phyloP scores from a whole-genome alignment of 2,113 vertebrate species.

The Ovibos moschatus region DNA sequence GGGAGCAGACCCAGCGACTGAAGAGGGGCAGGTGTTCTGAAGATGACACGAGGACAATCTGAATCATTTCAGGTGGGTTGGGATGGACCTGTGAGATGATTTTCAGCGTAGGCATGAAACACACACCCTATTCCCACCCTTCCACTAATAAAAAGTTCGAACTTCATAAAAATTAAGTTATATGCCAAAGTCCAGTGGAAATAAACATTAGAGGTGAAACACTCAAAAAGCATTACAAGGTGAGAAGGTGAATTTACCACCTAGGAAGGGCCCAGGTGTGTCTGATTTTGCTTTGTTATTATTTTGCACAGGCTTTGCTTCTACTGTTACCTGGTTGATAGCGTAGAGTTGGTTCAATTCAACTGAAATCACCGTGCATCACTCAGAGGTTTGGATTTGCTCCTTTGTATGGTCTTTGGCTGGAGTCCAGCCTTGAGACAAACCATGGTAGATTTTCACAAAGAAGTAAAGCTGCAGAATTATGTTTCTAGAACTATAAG shows the following conservation, averaged over 20 bases:
- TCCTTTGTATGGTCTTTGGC: background rate
- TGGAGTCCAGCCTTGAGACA: background rate
- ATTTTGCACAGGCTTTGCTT: background rate
- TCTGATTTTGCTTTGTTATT: background rate
- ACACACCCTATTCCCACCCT: background rate
- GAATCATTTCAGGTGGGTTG: background rate
- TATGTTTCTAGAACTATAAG: background rate
- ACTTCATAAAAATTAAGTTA: slow-evolving; percentile 32
- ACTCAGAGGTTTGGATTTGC: background rate
- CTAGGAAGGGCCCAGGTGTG: background rate
- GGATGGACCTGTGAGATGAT: background rate
- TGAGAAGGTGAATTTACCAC: background rate
- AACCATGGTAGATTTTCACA: background rate
- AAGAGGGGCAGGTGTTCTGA: background rate
- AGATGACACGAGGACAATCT: background rate
- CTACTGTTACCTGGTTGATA: background rate
- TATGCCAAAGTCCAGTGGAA: slow-evolving; percentile 23
- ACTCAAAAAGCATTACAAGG: background rate
- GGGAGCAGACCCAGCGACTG: background rate
- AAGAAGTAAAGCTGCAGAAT: background rate
- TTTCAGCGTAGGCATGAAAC: background rate
- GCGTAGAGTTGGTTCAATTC: background rate
- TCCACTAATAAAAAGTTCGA: background rate
- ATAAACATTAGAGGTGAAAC: background rate
- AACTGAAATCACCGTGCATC: background rate